These are phyloP conservation scores for Orthosia gracilis DNA, from an alignment of 2,888 invertebrate species.

Conservation along the genomic window DNA sequence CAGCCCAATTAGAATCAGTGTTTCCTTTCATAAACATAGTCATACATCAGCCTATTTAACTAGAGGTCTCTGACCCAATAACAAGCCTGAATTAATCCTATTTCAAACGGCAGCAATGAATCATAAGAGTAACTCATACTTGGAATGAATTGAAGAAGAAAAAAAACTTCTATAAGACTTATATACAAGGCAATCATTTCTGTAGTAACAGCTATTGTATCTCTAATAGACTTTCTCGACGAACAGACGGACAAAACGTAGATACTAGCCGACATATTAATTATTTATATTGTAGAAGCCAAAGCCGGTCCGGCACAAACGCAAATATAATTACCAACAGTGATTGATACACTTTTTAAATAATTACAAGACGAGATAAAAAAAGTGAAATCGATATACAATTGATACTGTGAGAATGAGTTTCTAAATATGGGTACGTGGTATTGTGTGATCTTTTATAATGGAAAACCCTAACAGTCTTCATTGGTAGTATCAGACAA, in stretches of 20 bases:
- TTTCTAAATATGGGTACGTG: conserved; percentile 50
- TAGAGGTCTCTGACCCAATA: conserved; percentile 59
- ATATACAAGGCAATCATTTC: conserved; percentile 72
- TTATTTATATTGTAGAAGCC: conserved; percentile 67
- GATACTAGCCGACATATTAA: conserved; percentile 68
- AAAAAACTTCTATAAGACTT: conserved; percentile 53
- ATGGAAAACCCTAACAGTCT: conserved; percentile 6
- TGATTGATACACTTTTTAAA: conserved; percentile 64
- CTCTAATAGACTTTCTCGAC: conserved; percentile 79
- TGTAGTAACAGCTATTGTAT: conserved; percentile 67
- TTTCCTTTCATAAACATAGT: conserved; percentile 37
- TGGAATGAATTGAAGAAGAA: conserved; percentile 4
- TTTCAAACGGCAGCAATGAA: conserved; percentile 50
- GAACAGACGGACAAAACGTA: conserved; percentile 59
- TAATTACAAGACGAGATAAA: conserved; percentile 58
- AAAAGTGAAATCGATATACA: conserved; percentile 66
- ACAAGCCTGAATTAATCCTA: conserved; percentile 51
- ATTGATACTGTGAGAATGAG: conserved; percentile 59
- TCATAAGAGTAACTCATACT: conserved; percentile 38
- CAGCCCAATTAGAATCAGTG: conserved; percentile 46
- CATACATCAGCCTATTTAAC: conserved; percentile 32
- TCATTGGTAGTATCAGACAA: not conserved
- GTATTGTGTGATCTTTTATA: conserved; percentile 30
- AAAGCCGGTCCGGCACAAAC: conserved; percentile 44
- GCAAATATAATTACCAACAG: conserved; percentile 63